phyloP scores from a whole-genome alignment of 2,888 invertebrate genomes.

The Phaonia tiefii region DNA sequence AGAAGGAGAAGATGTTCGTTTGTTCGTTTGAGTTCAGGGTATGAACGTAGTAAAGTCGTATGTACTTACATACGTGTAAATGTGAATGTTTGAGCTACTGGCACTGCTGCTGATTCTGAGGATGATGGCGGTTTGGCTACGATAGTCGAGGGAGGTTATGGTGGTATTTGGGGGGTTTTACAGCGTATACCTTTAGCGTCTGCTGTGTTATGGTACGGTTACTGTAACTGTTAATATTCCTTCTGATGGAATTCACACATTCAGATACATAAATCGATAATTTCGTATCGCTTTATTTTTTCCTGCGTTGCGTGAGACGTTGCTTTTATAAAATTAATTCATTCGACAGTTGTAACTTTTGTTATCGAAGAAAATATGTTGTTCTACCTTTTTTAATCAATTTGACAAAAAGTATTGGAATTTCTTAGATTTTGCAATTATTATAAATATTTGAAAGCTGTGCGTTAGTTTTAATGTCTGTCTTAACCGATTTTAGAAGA shows the following conservation, averaged over 20 bases:
- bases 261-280: conserved; percentile 62
- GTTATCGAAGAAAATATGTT: conserved; percentile 43
- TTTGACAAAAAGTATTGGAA: background rate
- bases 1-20: no score
- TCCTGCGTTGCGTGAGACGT: conserved; percentile 14
- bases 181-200: conserved; percentile 18
- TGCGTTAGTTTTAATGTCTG: conserved; percentile 43
- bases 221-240: conserved; percentile 52
- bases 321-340: conserved; percentile 21
- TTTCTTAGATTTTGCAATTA: background rate
- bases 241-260: conserved; percentile 20
- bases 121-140: background rate
- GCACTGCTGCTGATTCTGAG: background rate
- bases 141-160: no score
- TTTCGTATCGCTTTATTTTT: conserved; percentile 31
- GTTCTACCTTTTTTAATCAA: conserved; percentile 51
- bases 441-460: conserved; percentile 25
- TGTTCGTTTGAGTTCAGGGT: no score
- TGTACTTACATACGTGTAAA: background rate
- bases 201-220: conserved; percentile 17
- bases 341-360: no score
- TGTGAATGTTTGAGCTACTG: conserved; percentile 18
- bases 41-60: background rate
- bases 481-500: background rate
- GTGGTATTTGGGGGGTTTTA: background rate